Base-by-base conservation (phyloP, 2,888 invertebrate species). In the Apocheima hispidaria region DNA sequence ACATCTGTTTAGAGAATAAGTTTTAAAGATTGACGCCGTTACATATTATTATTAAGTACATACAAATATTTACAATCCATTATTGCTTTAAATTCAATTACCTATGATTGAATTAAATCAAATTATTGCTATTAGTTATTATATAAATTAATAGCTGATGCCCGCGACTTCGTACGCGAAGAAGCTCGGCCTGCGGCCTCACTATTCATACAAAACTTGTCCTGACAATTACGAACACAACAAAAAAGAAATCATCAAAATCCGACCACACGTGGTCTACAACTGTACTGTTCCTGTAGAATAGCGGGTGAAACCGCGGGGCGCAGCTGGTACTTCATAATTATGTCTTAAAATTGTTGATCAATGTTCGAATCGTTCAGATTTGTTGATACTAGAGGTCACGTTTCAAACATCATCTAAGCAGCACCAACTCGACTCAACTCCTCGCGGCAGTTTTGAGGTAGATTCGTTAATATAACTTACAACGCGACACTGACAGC, bases 351-450 rank as follows among this genome's bases (percentile, higher is more conserved):
- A 1, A 9, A 20, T 10, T 38, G 38, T 20, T 18, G 0, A 33
- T n/a, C n/a, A 12, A 33, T n/a, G n/a, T 33, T 33, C 33, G n/a
- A 33, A 33, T 14, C n/a, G 33, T 33, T 33, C 0, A 33, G 2
- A n/a, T n/a, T 20, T 18, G 4, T 38, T 18, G 3, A 38, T 18
- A 38, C 14, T 18, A 16, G 9, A 16, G n/a, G 9, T 38, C 18
- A 18, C n/a, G 38, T 38, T 26, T 4, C 40, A 35, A 46, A 12
- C 46, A 33, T 12, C n/a, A 21, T 41, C 16, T 43, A 54, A 16
- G 16, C 18, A 60, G 60, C 60, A 60, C 60, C 60, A 60, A 50
- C 30, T 30, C 18, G 60, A 54, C 54, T 54, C 60, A 60, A 50
- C 30, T 30, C 18, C 23, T 52, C 26, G 36, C 46, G 33, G 46